These are phyloP conservation scores for Drosophila anomelani DNA, from an alignment of 2,888 invertebrate species.

Conservation along the genomic window DNA sequence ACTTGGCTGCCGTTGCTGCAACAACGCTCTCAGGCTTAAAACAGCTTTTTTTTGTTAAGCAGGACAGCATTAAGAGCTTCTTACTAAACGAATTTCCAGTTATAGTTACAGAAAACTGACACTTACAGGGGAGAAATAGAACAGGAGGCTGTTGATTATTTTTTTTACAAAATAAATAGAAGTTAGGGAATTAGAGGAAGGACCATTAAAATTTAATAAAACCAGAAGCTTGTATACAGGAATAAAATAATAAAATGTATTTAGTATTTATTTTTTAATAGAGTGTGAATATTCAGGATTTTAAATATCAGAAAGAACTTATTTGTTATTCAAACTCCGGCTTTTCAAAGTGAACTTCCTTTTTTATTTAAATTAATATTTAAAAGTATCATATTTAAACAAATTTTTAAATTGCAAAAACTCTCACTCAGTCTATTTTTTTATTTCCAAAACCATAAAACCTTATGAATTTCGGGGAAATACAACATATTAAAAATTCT, in stretches of 20 bases:
- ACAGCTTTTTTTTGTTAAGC: slow-evolving; percentile 27
- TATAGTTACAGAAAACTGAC: not conserved
- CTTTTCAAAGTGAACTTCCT: not conserved
- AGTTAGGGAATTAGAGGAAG: not conserved
- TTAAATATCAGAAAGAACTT: not conserved
- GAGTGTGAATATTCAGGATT: not conserved
- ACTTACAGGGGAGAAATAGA: not conserved
- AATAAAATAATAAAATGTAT: not conserved
- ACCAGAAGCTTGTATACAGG: accelerated
- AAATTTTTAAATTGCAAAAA: not conserved
- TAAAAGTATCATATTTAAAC: no score
- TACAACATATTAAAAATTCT: not conserved
- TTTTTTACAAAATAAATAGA: not conserved
- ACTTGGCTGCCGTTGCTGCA: slow-evolving; percentile 45
- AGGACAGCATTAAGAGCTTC: slow-evolving; percentile 39
- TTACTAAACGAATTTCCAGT: slow-evolving; percentile 35
- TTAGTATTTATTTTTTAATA: accelerated
- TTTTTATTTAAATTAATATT: not conserved
- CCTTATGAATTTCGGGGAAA: not conserved
- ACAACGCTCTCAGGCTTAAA: slow-evolving; percentile 34
- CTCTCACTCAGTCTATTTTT: not conserved
- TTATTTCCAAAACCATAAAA: not conserved
- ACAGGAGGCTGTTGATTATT: not conserved
- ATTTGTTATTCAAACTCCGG: not conserved
- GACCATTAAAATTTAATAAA: not conserved